These are phyloP conservation scores for Taenioides sp. DNA, from an alignment of 2,797 vertebrate species.

Conservation along the genomic window DNA sequence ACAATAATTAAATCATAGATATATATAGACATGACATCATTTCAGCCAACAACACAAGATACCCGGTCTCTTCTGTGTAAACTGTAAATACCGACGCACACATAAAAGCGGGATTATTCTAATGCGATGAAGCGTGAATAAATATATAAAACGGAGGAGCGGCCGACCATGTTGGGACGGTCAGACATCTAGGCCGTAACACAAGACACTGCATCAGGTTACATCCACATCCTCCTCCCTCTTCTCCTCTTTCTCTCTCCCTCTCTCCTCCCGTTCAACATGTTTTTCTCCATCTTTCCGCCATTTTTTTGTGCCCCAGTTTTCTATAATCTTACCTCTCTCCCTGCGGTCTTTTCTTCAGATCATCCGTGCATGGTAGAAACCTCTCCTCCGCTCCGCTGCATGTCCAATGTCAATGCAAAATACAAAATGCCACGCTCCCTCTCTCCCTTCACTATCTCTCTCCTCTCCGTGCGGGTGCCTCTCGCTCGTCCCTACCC, in stretches of 20 bases:
- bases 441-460: not conserved
- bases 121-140: not conserved
- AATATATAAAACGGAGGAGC: not conserved
- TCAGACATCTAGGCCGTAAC: conserved; percentile 46
- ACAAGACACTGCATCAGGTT: conserved; percentile 53
- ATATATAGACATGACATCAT: not conserved
- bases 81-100: not conserved
- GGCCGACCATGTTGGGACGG: not conserved
- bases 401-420: not conserved
- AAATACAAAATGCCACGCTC: not conserved
- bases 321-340: conserved; percentile 59
- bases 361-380: conserved; percentile 61
- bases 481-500: conserved; percentile 2
- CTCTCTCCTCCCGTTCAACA: conserved; percentile 13
- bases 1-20: not conserved
- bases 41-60: not conserved
- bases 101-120: conserved; percentile 19
- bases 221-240: conserved; percentile 33
- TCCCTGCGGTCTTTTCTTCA: conserved; percentile 45
- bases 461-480: not conserved
- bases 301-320: conserved; percentile 15
- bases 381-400: conserved; percentile 1
- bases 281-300: conserved; percentile 15
- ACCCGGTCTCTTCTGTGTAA: not conserved
- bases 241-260: conserved; percentile 16